Base-by-base conservation (phyloP, 2,888 invertebrate species). In the Drosophila peninsularis region DNA sequence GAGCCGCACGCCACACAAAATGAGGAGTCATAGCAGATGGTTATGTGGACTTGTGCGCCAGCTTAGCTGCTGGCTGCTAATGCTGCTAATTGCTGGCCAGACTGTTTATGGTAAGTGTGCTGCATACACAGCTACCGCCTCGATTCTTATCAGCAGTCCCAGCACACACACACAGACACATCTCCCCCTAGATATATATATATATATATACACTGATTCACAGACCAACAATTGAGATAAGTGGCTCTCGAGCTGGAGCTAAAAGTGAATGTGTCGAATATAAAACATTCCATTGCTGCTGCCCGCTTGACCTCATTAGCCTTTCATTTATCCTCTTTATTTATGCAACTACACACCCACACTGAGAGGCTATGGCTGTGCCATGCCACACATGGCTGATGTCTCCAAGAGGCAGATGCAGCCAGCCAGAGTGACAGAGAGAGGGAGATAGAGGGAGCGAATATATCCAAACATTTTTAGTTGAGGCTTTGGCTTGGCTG, bases 1-100 rank as follows among this genome's bases (percentile, higher is more conserved):
- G 47, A 55, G 44, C 53, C 34, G 4, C 24, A 2, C 27, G 19
- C 32, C 50, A 5, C 49, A 56, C 75, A 70, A 69, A 61, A 71
- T 75, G 67, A 45, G 72, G 61, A 64, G 64, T 24, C 27, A 57
- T 50, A 54, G 61, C 54, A 60, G 65, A 69, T 61, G 66, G 70
- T 64, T 44, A 62, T 62, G 62, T 60, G 71, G 65, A 56, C 49
- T 44, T 65, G 58, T 58, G 47, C 32, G 42, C 17, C 66, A 62
- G 74, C 57, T 60, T 37, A 54, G 74, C 61, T 82, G 72, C 62
- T 87, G 78, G 69, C 74, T 85, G 63, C 70, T 84, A 73, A 87
- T 82, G 72, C 65, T 88, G 77, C 85, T 84, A 84, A 87, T 87
- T 84, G 88, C 76, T 80, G 82, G 72, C 70, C 80, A 82, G 56